Evolutionary conservation across 2,113 vertebrate species (phyloP).

Genomic region (Corvus cornix): DNA sequence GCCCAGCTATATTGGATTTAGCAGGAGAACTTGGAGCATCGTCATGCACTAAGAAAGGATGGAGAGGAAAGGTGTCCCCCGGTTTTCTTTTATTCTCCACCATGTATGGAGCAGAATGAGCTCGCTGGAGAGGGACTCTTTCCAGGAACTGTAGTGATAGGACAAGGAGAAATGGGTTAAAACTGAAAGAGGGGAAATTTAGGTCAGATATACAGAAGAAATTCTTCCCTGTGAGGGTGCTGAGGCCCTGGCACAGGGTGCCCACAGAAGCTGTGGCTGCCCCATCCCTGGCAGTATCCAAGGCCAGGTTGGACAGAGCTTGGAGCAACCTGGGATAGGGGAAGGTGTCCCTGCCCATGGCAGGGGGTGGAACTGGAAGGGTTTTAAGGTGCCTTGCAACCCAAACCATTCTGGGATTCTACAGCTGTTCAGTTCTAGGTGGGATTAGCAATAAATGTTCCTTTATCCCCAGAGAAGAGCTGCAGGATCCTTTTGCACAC

Average conservation of each 20-base stretch:
- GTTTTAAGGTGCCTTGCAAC: not conserved
- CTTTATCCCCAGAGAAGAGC: not conserved
- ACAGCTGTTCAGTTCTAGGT: not conserved
- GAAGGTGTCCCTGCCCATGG: not conserved
- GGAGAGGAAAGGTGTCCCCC: not conserved
- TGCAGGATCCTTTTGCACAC: not conserved
- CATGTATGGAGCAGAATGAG: not conserved
- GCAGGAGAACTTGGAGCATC: not conserved
- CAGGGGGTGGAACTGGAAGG: not conserved
- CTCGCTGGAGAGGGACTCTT: not conserved
- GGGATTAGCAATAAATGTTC: not conserved
- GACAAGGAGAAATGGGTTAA: not conserved
- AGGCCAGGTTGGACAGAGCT: rapidly evolving
- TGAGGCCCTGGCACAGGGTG: rapidly evolving
- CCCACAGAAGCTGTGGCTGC: not conserved
- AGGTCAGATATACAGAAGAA: not conserved
- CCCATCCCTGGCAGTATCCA: not conserved
- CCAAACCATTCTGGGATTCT: not conserved
- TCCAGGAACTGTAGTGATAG: not conserved
- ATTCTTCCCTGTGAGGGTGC: not conserved
- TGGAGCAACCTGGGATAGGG: not conserved
- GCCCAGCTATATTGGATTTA: not conserved
- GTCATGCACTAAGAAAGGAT: not conserved
- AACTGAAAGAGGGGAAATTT: not conserved
- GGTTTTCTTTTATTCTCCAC: not conserved